phyloP scores from a whole-genome alignment of 1,140 invertebrate species.

The Archegozetes longisetosus region DNA sequence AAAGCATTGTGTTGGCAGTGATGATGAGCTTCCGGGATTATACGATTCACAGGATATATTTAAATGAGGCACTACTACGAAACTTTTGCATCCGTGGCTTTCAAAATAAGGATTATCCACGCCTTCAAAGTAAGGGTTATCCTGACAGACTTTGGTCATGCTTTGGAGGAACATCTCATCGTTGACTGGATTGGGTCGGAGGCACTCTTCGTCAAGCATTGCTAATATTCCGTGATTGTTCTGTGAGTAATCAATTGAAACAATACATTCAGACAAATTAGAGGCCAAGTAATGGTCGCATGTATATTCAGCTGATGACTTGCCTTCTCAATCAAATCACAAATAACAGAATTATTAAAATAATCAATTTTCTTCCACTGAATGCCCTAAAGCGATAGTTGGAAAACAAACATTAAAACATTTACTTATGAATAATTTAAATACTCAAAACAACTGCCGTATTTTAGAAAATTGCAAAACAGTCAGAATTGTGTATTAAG shows the following conservation, averaged over 20 bases:
- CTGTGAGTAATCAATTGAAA: conserved; percentile 25
- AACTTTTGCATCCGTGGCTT: not conserved
- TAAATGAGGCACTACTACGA: conserved; percentile 14
- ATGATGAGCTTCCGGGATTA: conserved; percentile 16
- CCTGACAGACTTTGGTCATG: conserved; percentile 33
- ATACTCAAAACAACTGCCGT: no score
- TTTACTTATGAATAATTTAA: no score
- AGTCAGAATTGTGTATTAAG: not conserved
- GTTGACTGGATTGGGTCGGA: conserved; percentile 66
- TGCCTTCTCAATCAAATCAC: conserved; percentile 30
- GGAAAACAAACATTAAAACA: not conserved
- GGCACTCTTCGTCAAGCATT: conserved; percentile 63
- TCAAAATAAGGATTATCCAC: not conserved
- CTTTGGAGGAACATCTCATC: conserved; percentile 71
- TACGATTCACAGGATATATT: conserved; percentile 8
- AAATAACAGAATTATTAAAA: conserved; percentile 28
- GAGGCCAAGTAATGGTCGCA: no score
- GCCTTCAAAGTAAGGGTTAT: conserved; percentile 25
- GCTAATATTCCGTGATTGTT: conserved; percentile 51
- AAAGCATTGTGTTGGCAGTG: conserved; percentile 23
- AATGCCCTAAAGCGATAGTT: conserved; percentile 31
- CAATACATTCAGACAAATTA: not conserved
- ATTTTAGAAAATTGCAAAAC: no score
- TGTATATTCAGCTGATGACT: conserved; percentile 18
- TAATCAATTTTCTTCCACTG: conserved; percentile 48